Percentiles rank a stretch among this genome's conserved stretches.
phyloP scores from a whole-genome alignment of 2,888 invertebrate genomes.

The Pinctada fucata region DNA sequence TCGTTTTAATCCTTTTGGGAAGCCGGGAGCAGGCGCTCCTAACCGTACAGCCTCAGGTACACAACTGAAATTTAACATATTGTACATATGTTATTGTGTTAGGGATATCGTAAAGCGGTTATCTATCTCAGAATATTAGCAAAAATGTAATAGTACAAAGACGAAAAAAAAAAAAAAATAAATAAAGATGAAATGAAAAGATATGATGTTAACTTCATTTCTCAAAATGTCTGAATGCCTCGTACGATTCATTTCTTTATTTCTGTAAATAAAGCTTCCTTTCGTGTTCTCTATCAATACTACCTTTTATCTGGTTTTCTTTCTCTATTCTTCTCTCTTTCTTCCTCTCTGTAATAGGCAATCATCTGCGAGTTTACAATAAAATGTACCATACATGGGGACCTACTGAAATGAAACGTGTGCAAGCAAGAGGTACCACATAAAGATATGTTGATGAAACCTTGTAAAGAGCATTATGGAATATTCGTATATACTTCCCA shows the following conservation, averaged over 20 bases:
- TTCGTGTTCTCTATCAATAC: neutral
- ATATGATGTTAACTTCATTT: neutral
- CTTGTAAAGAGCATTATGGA: too few species aligned
- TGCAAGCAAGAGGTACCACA: constrained; percentile 31
- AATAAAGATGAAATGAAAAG: too few species aligned
- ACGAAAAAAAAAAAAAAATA: too few species aligned
- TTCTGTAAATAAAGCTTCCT: neutral
- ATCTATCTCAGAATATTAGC: too few species aligned
- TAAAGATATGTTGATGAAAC: neutral
- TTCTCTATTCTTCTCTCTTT: constrained; percentile 3
- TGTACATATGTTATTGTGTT: too few species aligned
- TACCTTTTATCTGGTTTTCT: neutral
- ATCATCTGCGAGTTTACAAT: constrained; percentile 13
- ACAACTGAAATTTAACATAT: neutral
- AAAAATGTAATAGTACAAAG: too few species aligned
- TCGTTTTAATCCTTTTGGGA: constrained; percentile 17
- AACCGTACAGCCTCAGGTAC: constrained; percentile 26
- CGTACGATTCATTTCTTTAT: neutral
- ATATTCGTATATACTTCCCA: too few species aligned
- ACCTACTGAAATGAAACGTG: constrained; percentile 17
- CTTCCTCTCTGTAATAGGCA: constrained; percentile 9
- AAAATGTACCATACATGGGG: constrained; percentile 24
- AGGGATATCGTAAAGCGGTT: too few species aligned
- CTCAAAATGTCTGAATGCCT: neutral
- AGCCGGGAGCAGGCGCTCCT: constrained; percentile 33